A percentile compares a stretch with the other conserved stretches of the same genome.
Conservation (phyloP, 2,113 vertebrate genomes). For the Pycnonotus jocosus region DNA sequence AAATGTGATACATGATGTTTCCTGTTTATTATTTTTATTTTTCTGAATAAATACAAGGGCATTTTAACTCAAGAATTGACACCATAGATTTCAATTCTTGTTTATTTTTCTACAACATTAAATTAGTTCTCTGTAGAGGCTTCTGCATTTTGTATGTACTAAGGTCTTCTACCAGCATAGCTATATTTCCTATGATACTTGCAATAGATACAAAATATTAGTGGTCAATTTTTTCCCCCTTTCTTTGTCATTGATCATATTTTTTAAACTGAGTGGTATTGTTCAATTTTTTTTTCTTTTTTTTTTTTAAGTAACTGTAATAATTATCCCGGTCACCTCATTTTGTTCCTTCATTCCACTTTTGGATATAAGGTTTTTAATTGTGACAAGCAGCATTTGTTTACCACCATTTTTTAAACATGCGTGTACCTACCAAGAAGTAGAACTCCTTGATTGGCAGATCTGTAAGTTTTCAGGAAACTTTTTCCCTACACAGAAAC, state of each 20-base stretch:
- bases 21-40: neutral
- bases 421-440: neutral
- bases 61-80: neutral
- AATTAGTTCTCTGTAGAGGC: neutral
- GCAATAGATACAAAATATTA: neutral
- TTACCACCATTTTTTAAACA: neutral
- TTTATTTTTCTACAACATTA: neutral
- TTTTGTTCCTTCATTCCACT: neutral
- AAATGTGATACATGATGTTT: neutral
- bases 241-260: neutral
- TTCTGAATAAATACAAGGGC: neutral
- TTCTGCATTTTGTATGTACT: neutral
- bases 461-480: neutral
- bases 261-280: neutral
- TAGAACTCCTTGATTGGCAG: neutral
- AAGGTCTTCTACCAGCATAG: neutral
- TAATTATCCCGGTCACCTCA: neutral
- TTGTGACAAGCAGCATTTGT: neutral
- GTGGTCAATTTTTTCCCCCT: rapidly evolving
- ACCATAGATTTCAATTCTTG: neutral
- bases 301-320: neutral
- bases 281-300: too few relatives aligned
- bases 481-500: neutral
- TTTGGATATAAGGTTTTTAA: neutral
- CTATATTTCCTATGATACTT: neutral